Percentiles rank a stretch among this genome's conserved stretches.
Evolutionary conservation across 2,888 invertebrate species (phyloP).

Genomic region (Laspeyria flexula): DNA sequence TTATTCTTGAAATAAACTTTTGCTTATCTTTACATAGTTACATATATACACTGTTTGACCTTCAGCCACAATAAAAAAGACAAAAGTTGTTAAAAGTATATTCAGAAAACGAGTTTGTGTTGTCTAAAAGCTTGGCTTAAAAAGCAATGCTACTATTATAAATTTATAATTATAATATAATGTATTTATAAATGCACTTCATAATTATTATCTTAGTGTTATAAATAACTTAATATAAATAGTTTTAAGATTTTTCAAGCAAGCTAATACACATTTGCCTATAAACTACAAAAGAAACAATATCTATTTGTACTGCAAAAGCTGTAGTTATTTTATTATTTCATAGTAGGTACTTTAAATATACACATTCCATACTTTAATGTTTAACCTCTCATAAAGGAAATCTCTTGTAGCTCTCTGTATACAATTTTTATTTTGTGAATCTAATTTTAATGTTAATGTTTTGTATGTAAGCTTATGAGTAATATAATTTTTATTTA

Average conservation of each 20-base stretch:
- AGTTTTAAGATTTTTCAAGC: constrained; percentile 17
- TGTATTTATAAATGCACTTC: constrained; percentile 27
- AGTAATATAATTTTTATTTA: constrained; percentile 33
- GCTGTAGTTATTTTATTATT: constrained; percentile 8
- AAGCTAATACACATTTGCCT: constrained; percentile 14
- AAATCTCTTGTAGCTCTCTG: constrained; percentile 15
- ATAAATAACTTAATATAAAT: constrained; percentile 10
- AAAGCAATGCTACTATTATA: constrained; percentile 30
- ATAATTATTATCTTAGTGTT: constrained; percentile 14
- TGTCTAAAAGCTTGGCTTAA: constrained; percentile 38
- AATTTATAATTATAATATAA: background rate
- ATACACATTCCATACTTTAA: constrained; percentile 35
- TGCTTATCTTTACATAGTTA: too few species aligned
- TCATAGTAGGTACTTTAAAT: background rate
- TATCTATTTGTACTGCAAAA: background rate
- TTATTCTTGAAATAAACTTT: too few species aligned
- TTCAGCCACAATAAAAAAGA: background rate
- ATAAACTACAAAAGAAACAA: background rate
- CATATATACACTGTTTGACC: background rate
- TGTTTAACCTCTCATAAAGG: constrained; percentile 10
- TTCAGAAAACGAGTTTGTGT: constrained; percentile 18
- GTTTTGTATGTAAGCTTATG: constrained; percentile 39
- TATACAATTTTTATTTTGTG: background rate
- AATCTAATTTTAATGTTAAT: constrained; percentile 3
- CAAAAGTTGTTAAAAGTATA: constrained; percentile 6